A percentile compares a stretch with the other conserved stretches of the same genome.
Evolutionary conservation across 2,113 vertebrate genomes (phyloP).

Genomic region (Pionites leucogaster): DNA sequence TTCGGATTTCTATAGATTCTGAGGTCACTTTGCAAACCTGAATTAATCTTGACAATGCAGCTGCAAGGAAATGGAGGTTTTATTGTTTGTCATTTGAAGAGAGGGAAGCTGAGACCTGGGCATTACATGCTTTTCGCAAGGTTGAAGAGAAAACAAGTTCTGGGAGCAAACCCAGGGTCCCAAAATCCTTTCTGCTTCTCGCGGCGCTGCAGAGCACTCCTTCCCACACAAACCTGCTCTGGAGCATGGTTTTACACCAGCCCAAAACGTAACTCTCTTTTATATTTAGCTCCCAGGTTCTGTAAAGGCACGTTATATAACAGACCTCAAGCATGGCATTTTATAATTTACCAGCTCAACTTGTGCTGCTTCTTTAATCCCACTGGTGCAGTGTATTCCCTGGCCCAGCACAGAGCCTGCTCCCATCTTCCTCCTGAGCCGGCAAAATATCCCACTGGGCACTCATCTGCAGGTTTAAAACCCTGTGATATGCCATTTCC

Average conservation of each 20-base stretch:
- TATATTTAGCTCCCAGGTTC: constrained; percentile 71
- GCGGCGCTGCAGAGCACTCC: background rate
- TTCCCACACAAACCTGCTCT: constrained; percentile 50
- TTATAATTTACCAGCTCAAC: constrained; percentile 63
- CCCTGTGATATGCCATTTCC: accelerated
- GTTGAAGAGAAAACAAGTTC: background rate
- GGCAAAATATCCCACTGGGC: background rate
- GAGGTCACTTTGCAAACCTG: constrained; percentile 49
- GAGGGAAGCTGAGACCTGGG: background rate
- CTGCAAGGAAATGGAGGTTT: constrained; percentile 7
- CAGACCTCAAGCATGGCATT: constrained; percentile 53
- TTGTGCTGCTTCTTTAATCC: constrained; percentile 21
- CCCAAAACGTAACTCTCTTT: constrained; percentile 49
- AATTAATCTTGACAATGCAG: constrained; percentile 27
- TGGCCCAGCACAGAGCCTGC: background rate
- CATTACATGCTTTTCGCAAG: background rate
- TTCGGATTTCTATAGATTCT: constrained; percentile 22
- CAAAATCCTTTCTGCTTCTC: background rate
- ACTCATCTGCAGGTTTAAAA: background rate
- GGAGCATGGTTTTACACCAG: constrained; percentile 7
- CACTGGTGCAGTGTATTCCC: background rate
- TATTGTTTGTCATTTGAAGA: background rate
- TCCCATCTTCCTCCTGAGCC: constrained; percentile 9
- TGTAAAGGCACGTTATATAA: constrained; percentile 63
- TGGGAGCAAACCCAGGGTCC: background rate